Base-by-base conservation (phyloP, 2,113 vertebrate genomes). In the Grus americana region DNA sequence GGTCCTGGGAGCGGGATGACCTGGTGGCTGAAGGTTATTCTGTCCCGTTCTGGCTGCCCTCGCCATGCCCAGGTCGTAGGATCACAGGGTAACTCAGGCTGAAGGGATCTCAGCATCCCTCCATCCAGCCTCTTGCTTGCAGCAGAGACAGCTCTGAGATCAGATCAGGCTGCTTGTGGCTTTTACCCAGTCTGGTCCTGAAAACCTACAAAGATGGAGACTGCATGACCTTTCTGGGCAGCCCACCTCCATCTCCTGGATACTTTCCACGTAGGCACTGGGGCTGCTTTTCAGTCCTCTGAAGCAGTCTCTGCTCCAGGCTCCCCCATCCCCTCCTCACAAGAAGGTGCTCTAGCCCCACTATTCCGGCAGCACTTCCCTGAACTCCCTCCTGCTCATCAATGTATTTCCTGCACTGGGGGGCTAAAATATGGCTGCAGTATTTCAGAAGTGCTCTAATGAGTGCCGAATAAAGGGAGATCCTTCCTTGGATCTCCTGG, bases 221-320 rank as follows among this genome's bases (percentile, higher is more conserved):
- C 34, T 36, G 9, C 27, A 11, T 21, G 52, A 0, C 24, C 16
- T 68, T 16, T 66, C 20, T 81, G 42, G 40, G 34, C 57, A 87
- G 49, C 16, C n/a, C 27, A 4, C 46, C 0, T 0, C 9, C 6
- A 5, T 74, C 24, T 86, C 12, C 18, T 63, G 12, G 26, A 5
- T 80, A 10, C 46, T 8, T 78, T 86, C 12, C 13, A 13, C 6
- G 4, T 16, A 49, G 6, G 5, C 30, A 29, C 17, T 42, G 36
- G 3, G 22, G 2, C 21, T 85, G 21, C 6, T 71, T 70, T 42
- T 70, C 1, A 1, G 34, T 73, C 3, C 17, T 5, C 27, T 6
- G 5, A 86, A 59, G 22, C 66, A 50, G 4, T 38, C 19, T 61
- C 23, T 76, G 11, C 20, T 58, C 38, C 63, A 30, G 40, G 46